Percentiles rank a stretch among this genome's conserved stretches.
Evolutionary conservation across 2,113 vertebrate species (phyloP).

Genomic region (Marmota flaviventris): DNA sequence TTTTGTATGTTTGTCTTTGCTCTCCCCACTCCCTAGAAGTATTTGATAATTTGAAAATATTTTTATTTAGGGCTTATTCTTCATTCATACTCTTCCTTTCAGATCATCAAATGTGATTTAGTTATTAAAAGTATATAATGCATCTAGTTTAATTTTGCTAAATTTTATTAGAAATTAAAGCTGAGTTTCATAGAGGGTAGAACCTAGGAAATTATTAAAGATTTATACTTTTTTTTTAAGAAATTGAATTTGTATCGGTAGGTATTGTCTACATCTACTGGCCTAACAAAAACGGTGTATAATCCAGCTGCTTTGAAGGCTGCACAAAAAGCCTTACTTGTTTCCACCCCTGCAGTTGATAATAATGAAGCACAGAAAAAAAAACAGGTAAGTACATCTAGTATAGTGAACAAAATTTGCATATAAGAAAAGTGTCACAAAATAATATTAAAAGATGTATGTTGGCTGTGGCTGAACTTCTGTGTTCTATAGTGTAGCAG

Average conservation of each 20-base stretch:
- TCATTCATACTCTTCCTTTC: not conserved
- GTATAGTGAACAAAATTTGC: not conserved
- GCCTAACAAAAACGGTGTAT: slow-evolving; percentile 99
- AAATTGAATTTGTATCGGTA: slow-evolving; percentile 87
- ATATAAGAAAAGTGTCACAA: not conserved
- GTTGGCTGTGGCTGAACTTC: not conserved
- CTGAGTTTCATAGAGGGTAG: slow-evolving; percentile 44
- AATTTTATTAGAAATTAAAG: slow-evolving; percentile 38
- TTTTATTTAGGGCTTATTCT: slow-evolving; percentile 1
- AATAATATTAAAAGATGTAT: not conserved
- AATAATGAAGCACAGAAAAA: slow-evolving; percentile 95
- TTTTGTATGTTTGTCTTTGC: slow-evolving; percentile 47
- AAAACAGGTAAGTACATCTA: slow-evolving; percentile 92
- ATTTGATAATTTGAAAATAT: not conserved
- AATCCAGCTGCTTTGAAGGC: slow-evolving; percentile 97
- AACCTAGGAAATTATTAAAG: slow-evolving; percentile 74
- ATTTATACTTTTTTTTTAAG: slow-evolving; percentile 70
- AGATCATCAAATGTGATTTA: slow-evolving; percentile 59
- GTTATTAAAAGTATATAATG: slow-evolving; percentile 38
- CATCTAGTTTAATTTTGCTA: slow-evolving; percentile 18
- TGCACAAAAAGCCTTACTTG: slow-evolving; percentile 92
- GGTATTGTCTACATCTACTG: slow-evolving; percentile 97
- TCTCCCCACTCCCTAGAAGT: not conserved
- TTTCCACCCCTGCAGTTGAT: slow-evolving; percentile 89
- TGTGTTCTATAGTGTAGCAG: not conserved